These are phyloP conservation scores for Diplazon laetatorius DNA, from an alignment of 2,888 invertebrate species.

Conservation along the genomic window DNA sequence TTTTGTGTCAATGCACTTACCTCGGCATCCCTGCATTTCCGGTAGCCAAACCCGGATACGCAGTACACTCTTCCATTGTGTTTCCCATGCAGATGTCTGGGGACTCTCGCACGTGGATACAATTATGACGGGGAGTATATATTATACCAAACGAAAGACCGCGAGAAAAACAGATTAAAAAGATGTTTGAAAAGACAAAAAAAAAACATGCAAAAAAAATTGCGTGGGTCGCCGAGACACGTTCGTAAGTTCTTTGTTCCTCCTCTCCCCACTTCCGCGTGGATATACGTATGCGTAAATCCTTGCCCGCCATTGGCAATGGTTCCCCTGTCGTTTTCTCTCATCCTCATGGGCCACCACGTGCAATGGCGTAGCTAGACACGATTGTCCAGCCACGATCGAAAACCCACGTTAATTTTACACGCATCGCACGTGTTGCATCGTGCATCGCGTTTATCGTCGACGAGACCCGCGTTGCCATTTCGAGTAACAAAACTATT, in stretches of 20 bases:
- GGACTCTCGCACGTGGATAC: constrained; percentile 73
- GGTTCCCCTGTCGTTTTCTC: constrained; percentile 47
- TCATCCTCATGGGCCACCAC: constrained; percentile 28
- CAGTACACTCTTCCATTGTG: not conserved
- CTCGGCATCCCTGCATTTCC: not conserved
- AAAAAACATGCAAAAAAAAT: too few relatives aligned
- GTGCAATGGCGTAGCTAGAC: constrained; percentile 61
- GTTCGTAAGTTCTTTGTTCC: constrained; percentile 72
- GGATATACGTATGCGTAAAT: constrained; percentile 67
- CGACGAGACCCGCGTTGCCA: too few relatives aligned
- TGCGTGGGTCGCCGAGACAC: constrained; percentile 72
- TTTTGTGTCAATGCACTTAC: not conserved
- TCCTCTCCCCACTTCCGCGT: constrained; percentile 65
- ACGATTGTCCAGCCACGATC: constrained; percentile 30
- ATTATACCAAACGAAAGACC: constrained; percentile 18
- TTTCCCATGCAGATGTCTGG: constrained; percentile 69
- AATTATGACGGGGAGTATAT: constrained; percentile 70
- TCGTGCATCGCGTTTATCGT: constrained; percentile 20
- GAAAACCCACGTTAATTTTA: constrained; percentile 59
- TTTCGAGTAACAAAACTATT: too few relatives aligned
- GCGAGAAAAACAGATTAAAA: constrained; percentile 41
- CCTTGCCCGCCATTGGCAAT: constrained; percentile 47
- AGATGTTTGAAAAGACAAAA: too few relatives aligned
- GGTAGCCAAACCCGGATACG: not conserved
- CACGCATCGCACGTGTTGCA: constrained; percentile 26